These are phyloP conservation scores for Bettongia penicillata DNA, from an alignment of 2,113 vertebrate species.

Conservation along the genomic window DNA sequence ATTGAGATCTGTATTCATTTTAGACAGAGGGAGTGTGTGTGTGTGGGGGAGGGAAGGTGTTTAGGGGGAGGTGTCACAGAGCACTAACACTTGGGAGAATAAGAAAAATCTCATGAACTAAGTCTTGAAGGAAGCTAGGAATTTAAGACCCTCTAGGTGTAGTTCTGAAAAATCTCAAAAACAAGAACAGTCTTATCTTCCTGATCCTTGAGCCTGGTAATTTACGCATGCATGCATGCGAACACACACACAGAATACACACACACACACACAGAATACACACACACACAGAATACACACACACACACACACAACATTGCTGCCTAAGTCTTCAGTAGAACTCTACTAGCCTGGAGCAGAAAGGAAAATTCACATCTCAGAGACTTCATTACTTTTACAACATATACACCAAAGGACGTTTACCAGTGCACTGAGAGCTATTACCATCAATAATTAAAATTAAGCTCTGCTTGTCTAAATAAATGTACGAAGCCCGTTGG, in stretches of 20 bases:
- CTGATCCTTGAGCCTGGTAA: constrained; percentile 28
- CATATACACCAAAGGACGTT: constrained; percentile 77
- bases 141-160: neutral
- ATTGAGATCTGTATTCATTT: neutral
- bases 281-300: constrained; percentile 27
- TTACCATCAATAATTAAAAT: constrained; percentile 79
- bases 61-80: too few relatives aligned
- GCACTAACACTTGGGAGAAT: neutral
- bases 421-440: constrained; percentile 74
- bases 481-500: constrained; percentile 64
- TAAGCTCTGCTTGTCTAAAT: constrained; percentile 72
- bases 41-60: too few relatives aligned
- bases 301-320: constrained; percentile 23
- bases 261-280: neutral
- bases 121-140: neutral
- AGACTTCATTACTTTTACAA: constrained; percentile 79
- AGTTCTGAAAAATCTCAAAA: constrained; percentile 22
- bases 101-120: neutral
- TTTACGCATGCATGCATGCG: neutral
- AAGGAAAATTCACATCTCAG: constrained; percentile 65
- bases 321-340: constrained; percentile 45
- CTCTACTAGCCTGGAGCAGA: constrained; percentile 38
- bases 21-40: neutral
- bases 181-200: constrained; percentile 28
- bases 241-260: neutral